Conservation (phyloP, 2,888 invertebrate species). For the Tiliacea aurago region DNA sequence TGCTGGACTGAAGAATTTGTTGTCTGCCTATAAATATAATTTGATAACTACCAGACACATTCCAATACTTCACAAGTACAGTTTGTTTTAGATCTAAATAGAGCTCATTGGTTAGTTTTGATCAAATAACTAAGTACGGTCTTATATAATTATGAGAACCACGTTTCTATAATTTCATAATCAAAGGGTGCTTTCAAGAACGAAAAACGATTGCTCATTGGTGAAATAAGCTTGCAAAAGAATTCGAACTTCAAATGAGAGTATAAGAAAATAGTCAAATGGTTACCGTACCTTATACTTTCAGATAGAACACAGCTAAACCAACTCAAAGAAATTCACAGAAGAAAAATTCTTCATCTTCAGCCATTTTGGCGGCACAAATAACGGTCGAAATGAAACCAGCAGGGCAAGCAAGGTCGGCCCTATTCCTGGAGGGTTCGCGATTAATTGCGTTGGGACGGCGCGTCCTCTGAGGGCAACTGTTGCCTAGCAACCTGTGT, state of each 20-base stretch:
- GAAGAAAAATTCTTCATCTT: conserved; percentile 20
- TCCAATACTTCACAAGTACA: background rate
- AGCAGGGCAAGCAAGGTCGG: conserved; percentile 68
- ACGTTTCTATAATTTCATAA: background rate
- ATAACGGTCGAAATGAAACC: conserved; percentile 65
- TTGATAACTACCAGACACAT: conserved; percentile 32
- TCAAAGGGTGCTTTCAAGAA: background rate
- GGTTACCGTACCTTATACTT: background rate
- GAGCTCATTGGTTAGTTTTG: conserved; percentile 1
- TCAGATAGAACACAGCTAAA: background rate
- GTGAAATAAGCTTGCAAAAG: background rate
- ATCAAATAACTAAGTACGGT: conserved; percentile 1
- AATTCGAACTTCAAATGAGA: background rate
- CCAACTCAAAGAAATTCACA: conserved; percentile 21
- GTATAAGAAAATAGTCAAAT: background rate
- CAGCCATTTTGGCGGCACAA: conserved; percentile 41
- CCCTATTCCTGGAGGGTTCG: conserved; percentile 68
- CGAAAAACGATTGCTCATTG: background rate
- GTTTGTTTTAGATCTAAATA: conserved; percentile 21
- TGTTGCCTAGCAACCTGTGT: conserved; percentile 65
- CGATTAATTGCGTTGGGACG: conserved; percentile 74
- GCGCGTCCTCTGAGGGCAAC: conserved; percentile 67
- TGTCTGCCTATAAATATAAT: conserved; percentile 6
- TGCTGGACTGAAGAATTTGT: conserved; percentile 10
- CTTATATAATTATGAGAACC: background rate